Evolutionary conservation across 2,888 invertebrate species (phyloP).

Genomic region (Pelosia muscerda): DNA sequence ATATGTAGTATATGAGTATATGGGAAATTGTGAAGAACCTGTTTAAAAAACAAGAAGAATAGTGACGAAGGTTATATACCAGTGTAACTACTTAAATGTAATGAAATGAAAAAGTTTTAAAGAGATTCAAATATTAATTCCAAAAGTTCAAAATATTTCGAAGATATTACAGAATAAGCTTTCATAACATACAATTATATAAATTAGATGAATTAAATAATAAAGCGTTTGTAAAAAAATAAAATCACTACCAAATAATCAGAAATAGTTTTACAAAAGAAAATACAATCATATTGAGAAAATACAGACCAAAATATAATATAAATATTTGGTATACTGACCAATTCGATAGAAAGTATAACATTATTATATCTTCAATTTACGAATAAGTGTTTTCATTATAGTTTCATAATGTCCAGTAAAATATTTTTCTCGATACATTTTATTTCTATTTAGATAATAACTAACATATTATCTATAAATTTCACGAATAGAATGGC

Average conservation of each 20-base stretch:
- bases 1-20: background rate
- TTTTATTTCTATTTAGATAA: background rate
- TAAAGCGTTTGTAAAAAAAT: background rate
- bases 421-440: background rate
- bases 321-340: background rate
- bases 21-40: background rate
- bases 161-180: background rate
- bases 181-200: background rate
- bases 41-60: background rate
- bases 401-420: background rate
- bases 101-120: background rate
- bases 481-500: slow-evolving; percentile 3
- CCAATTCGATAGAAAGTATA: background rate
- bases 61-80: background rate
- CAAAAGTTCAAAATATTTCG: background rate
- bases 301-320: background rate
- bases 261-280: background rate
- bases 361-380: background rate
- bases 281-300: background rate
- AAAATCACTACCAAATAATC: background rate
- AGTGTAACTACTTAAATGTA: background rate
- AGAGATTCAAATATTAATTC: background rate
- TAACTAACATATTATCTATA: background rate
- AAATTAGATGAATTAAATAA: background rate
- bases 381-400: background rate